Evolutionary conservation across 64 coral and sea anemone species (phyloP).

Genomic region (Platygyra sinensis): DNA sequence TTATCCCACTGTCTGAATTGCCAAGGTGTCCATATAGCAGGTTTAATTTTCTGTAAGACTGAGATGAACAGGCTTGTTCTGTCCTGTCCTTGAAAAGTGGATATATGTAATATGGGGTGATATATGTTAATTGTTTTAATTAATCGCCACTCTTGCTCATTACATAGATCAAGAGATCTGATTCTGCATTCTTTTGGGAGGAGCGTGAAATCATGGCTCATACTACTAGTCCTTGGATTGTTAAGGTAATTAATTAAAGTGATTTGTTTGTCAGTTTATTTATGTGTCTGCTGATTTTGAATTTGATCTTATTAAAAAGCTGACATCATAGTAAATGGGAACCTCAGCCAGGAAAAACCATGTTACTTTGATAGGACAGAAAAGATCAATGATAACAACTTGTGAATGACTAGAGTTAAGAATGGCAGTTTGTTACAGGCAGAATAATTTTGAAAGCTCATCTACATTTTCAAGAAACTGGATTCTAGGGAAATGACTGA

Average conservation of each 20-base stretch:
- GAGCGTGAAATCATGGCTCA: constrained; percentile 99
- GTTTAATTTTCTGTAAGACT: no score
- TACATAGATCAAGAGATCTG: constrained; percentile 90
- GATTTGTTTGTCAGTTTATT: background rate
- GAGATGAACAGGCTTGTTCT: no score
- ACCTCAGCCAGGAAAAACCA: background rate
- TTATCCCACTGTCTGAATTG: no score
- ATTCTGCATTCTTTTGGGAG: constrained; percentile 99
- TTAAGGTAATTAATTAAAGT: constrained; percentile 62
- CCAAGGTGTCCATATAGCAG: no score
- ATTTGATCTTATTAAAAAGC: no score
- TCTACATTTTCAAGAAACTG: no score
- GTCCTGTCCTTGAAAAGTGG: no score
- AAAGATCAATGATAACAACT: background rate
- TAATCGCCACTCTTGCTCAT: background rate
- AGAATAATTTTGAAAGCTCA: background rate
- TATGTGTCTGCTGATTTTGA: background rate
- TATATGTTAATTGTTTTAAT: background rate
- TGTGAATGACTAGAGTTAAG: no score
- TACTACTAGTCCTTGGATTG: constrained; percentile 91
- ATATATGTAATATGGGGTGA: background rate
- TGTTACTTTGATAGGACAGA: background rate
- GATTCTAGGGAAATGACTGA: no score
- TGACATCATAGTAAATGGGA: no score
- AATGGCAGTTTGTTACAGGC: no score